Base-by-base conservation (phyloP, 2,113 vertebrate genomes). In the Rattus norvegicus region DNA sequence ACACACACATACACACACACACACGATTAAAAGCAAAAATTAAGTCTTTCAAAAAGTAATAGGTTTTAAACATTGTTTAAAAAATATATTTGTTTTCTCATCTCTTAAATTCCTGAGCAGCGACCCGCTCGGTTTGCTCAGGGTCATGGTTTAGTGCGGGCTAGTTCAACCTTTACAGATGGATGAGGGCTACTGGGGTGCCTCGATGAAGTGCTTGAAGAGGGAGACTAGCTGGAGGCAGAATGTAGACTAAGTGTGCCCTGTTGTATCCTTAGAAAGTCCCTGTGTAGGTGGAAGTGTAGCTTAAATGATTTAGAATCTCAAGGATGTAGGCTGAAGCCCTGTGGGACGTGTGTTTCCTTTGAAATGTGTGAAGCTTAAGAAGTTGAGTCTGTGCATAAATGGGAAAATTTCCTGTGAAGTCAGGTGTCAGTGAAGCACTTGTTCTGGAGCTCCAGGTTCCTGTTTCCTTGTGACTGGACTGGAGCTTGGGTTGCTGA, bases 321-420 rank as follows among this genome's bases (percentile, higher is more conserved):
- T 17, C 20, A 47, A 86, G 24, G 11, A 14, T 9, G 7, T 52
- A 92, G 93, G 56, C 88, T 59, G 20, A 54, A 39, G 72, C 26
- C 39, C 52, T 12, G 24, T 56, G 73, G 86, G 59, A 47, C 28
- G 11, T 88, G 54, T 36, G 80, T 76, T 92, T 59, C n/a, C 6
- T 75, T 49, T 61, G 80, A 14, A 36, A 70, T 39, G 13, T 24
- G 9, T n/a, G 80, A 6, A 3, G 5, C 80, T 76, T 76, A 80
- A 89, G 85, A 92, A 92, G 88, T 3, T 14, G 56, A 89, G 89
- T 69, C 43, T 28, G 24, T 77, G 76, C 75, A 36, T 10, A 19
- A 56, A 22, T 8, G 39, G 73, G 67, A 77, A 93, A 49, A 67
- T 85, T 93, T 95, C 84, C 70, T 84, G 81, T 93, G 84, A 84